Evolutionary conservation across 2,113 vertebrate genomes (phyloP).

Genomic region (Zosterops hypoxanthus): DNA sequence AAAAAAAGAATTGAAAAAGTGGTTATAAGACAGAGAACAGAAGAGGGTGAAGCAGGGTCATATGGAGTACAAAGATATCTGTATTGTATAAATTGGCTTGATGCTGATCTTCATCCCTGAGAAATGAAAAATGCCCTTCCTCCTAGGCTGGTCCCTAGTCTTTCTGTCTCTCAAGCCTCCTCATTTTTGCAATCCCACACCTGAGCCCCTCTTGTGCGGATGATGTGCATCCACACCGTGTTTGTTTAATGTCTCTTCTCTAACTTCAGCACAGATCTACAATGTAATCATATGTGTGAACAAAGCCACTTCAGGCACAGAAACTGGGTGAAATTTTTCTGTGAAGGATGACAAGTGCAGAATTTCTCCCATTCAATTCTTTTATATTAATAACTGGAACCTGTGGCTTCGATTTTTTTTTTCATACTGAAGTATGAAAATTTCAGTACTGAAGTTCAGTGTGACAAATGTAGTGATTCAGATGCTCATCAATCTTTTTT

Average conservation of each 20-base stretch:
- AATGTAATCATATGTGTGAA: not conserved
- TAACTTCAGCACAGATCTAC: not conserved
- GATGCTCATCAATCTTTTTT: not conserved
- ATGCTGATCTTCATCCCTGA: not conserved
- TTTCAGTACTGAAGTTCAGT: not conserved
- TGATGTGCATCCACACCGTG: rapidly evolving
- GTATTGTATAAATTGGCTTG: not conserved
- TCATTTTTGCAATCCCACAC: not conserved
- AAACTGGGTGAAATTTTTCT: not conserved
- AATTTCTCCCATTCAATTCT: not conserved
- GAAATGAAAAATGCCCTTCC: not conserved
- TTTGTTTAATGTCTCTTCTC: not conserved
- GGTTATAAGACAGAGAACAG: not conserved
- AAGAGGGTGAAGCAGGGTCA: not conserved
- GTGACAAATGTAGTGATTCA: not conserved
- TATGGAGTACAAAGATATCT: not conserved
- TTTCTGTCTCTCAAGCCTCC: not conserved
- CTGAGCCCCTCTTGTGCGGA: not conserved
- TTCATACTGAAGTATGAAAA: not conserved
- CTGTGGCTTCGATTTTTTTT: not conserved
- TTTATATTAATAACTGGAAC: not conserved
- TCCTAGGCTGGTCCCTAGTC: not conserved
- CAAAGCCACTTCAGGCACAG: not conserved
- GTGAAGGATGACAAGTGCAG: not conserved
- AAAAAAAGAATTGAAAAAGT: not conserved